A percentile compares a stretch with the other conserved stretches of the same genome.
Evolutionary conservation across 2,113 vertebrate species (phyloP).

Genomic region (Rhynchomys soricoides): DNA sequence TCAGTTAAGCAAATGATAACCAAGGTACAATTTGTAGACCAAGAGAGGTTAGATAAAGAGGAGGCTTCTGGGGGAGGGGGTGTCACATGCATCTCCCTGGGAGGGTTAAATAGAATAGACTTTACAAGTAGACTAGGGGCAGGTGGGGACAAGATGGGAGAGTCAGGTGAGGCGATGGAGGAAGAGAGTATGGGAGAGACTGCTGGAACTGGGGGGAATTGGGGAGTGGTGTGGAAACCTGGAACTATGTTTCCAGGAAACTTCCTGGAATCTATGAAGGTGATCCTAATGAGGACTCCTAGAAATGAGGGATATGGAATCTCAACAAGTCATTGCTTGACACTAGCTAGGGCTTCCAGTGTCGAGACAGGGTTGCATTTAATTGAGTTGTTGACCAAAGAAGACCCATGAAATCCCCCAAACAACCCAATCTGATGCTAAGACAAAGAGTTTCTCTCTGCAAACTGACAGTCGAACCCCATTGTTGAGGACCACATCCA

Average conservation of each 20-base stretch:
- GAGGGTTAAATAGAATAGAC: background rate
- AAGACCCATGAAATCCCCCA: background rate
- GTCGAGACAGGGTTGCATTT: background rate
- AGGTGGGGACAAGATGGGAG: background rate
- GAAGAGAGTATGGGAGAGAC: background rate
- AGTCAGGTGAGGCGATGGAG: background rate
- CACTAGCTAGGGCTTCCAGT: background rate
- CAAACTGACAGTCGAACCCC: background rate
- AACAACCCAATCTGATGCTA: background rate
- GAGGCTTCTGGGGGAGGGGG: background rate
- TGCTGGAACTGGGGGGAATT: background rate
- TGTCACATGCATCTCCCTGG: background rate
- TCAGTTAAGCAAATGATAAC: background rate
- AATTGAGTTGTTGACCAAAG: background rate
- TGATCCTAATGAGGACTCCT: no score
- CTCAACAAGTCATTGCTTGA: background rate
- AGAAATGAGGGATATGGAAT: background rate
- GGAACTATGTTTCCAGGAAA: no score
- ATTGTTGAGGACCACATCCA: background rate
- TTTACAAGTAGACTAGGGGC: background rate
- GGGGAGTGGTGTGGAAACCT: background rate
- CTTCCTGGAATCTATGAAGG: background rate
- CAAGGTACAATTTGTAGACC: background rate
- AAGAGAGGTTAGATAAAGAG: background rate
- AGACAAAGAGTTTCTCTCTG: background rate